phyloP scores from a whole-genome alignment of 1,140 invertebrate genomes.

The Ceratitis capitata region DNA sequence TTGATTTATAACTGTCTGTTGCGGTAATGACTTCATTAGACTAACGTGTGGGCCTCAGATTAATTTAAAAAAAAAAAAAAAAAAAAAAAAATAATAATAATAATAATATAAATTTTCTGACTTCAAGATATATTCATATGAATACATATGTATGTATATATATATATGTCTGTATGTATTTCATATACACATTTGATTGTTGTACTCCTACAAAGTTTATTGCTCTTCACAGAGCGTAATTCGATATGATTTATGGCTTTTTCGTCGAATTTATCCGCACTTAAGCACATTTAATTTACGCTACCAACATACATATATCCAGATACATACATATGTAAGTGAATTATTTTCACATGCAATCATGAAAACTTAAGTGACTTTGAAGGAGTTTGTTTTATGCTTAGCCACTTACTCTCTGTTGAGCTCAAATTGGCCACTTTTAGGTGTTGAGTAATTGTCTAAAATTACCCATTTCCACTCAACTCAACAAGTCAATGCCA shows the following conservation, averaged over 20 bases:
- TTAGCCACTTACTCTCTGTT: no score
- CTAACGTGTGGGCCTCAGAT: background rate
- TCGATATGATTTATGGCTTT: background rate
- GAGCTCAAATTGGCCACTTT: background rate
- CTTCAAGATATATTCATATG: no score
- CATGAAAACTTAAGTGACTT: no score
- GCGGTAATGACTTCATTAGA: constrained; percentile 23
- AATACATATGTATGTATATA: no score
- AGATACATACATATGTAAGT: background rate
- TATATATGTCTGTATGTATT: no score
- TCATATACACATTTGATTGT: background rate
- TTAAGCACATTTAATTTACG: background rate
- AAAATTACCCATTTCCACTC: constrained; percentile 6
- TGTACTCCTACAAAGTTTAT: background rate
- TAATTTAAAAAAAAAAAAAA: no score
- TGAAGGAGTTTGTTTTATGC: no score
- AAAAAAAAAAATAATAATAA: no score
- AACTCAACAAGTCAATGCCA: constrained; percentile 14
- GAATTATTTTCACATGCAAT: no score
- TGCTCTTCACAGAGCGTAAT: background rate
- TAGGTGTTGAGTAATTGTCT: background rate
- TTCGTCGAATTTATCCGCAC: background rate
- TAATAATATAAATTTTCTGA: no score
- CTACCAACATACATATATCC: background rate
- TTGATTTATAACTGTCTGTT: constrained; percentile 37